Evolutionary conservation across 2,797 vertebrate species (phyloP).

Genomic region (Pseudomugil tenellus): DNA sequence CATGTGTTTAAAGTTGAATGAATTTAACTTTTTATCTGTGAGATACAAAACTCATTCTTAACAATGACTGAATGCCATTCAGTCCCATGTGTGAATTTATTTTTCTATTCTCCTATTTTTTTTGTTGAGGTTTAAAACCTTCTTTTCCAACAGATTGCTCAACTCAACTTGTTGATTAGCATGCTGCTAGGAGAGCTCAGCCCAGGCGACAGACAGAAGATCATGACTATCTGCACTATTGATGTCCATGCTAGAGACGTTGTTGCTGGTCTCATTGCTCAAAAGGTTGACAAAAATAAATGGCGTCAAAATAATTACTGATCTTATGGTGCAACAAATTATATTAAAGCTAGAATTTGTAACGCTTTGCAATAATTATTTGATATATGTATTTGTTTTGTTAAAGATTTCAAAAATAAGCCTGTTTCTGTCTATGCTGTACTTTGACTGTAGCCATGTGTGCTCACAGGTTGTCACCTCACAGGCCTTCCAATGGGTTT

Average conservation of each 20-base stretch:
- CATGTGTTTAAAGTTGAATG: conserved; percentile 5
- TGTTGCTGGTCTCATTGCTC: conserved; percentile 83
- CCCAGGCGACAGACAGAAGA: conserved; percentile 85
- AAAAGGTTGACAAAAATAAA: conserved; percentile 75
- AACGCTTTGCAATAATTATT: background rate
- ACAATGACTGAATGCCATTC: background rate
- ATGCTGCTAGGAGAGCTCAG: conserved; percentile 85
- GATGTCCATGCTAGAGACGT: conserved; percentile 86
- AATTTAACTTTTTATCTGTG: conserved; percentile 4
- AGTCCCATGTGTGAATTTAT: conserved; percentile 31
- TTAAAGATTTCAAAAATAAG: background rate
- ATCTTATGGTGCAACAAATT: background rate
- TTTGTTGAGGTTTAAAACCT: background rate
- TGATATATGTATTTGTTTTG: background rate
- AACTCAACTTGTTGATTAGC: conserved; percentile 85
- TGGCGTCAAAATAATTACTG: background rate
- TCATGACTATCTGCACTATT: conserved; percentile 86
- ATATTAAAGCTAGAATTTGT: too few relatives aligned
- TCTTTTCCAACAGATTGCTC: conserved; percentile 75
- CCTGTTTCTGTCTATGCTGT: background rate
- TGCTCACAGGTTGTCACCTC: conserved; percentile 79
- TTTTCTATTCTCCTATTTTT: conserved; percentile 5
- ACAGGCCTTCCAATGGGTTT: conserved; percentile 85
- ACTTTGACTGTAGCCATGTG: conserved; percentile 9
- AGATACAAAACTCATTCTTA: conserved; percentile 4